A percentile compares a stretch with the other conserved stretches of the same genome.
Evolutionary conservation across 2,888 invertebrate species (phyloP).

Genomic region (Amiota mariae): DNA sequence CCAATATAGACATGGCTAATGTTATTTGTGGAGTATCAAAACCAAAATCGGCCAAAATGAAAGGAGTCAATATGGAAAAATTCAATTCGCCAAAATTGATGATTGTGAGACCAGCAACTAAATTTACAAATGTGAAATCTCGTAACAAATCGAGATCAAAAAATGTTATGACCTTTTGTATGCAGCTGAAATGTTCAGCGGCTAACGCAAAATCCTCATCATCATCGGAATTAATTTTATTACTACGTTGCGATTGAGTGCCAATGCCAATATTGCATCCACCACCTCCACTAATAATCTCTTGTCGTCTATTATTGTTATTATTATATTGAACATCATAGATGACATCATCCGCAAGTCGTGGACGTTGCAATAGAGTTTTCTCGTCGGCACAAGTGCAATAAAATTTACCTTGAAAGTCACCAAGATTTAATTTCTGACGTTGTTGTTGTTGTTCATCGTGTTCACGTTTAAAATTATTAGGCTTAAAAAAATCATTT

Average conservation of each 20-base stretch:
- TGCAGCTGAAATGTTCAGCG: slow-evolving; percentile 61
- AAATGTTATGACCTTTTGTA: slow-evolving; percentile 78
- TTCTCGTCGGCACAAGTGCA: slow-evolving; percentile 66
- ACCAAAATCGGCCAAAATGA: slow-evolving; percentile 81
- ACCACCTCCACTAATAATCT: too few species aligned
- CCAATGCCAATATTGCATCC: too few species aligned
- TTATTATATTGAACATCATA: not conserved
- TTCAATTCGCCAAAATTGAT: slow-evolving; percentile 83
- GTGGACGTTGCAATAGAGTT: slow-evolving; percentile 49
- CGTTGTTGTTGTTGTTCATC: slow-evolving; percentile 53
- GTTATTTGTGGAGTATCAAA: slow-evolving; percentile 77
- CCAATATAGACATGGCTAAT: slow-evolving; percentile 81
- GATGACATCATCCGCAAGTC: not conserved
- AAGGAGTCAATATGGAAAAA: slow-evolving; percentile 83
- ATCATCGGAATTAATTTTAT: slow-evolving; percentile 26
- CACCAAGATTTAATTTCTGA: slow-evolving; percentile 40
- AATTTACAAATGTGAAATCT: slow-evolving; percentile 81
- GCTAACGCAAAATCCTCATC: slow-evolving; percentile 46
- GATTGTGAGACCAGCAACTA: slow-evolving; percentile 82
- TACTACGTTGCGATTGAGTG: not conserved
- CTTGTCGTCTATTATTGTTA: not conserved
- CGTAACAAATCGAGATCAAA: slow-evolving; percentile 82
- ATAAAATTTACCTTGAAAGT: slow-evolving; percentile 43
- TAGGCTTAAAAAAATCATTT: slow-evolving; percentile 61
- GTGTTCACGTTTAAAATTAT: slow-evolving; percentile 68